Percentiles rank a stretch among this genome's conserved stretches.
Conservation (phyloP, 2,113 vertebrate genomes). For the Edolisoma coerulescens region DNA sequence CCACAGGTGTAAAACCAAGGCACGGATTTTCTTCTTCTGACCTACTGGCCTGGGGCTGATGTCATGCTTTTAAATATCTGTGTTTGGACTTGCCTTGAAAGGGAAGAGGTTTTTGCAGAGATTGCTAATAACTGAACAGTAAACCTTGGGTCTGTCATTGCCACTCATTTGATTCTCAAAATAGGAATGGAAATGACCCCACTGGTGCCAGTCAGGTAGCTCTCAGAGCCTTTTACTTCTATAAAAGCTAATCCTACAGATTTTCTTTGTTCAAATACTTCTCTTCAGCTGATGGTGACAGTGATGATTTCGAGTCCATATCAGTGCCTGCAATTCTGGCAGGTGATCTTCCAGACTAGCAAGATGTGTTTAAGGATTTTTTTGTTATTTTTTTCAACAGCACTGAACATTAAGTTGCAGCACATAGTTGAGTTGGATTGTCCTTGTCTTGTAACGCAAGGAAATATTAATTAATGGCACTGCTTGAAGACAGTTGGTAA, state of each 20-base stretch:
- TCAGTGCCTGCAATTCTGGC: neutral
- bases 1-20: neutral
- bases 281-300: neutral
- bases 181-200: neutral
- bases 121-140: neutral
- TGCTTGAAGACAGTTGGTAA: neutral
- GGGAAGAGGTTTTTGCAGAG: neutral
- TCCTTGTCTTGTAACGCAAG: neutral
- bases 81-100: neutral
- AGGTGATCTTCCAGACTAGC: neutral
- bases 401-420: neutral
- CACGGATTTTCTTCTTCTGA: neutral
- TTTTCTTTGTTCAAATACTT: neutral
- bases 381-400: neutral
- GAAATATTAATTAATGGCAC: neutral
- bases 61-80: neutral
- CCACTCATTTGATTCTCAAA: neutral
- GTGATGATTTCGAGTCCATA: neutral
- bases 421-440: neutral
- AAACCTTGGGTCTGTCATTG: neutral
- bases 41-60: neutral
- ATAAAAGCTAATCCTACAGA: neutral
- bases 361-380: accelerated
- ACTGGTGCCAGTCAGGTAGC: neutral
- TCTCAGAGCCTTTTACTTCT: neutral